Percentiles rank a stretch among this genome's conserved stretches.
These are phyloP conservation scores for Antennarius striatus DNA, from an alignment of 2,113 vertebrate genomes.

Conservation along the genomic window DNA sequence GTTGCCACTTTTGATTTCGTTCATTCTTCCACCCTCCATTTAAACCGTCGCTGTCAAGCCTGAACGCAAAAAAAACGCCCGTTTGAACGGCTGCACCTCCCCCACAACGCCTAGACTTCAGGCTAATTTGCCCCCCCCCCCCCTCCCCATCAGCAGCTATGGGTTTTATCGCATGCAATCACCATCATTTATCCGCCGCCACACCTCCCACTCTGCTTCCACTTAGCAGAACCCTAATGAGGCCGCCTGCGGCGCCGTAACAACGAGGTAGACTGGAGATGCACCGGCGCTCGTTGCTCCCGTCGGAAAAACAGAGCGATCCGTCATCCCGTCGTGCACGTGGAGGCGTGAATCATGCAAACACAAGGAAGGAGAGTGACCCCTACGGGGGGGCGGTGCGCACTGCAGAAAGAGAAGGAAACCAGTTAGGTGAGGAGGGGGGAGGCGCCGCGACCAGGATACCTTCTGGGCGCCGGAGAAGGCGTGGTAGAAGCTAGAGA, in stretches of 20 bases:
- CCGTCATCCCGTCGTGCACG: constrained; percentile 83
- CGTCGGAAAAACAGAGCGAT: constrained; percentile 34
- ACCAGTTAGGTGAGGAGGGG: constrained; percentile 80
- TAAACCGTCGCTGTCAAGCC: constrained; percentile 20
- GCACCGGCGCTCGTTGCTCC: constrained; percentile 60
- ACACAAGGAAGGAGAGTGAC: constrained; percentile 70
- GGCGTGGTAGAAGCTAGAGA: constrained; percentile 99
- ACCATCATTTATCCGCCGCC: constrained; percentile 37
- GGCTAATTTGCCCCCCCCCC: constrained; percentile 42
- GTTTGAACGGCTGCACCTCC: constrained; percentile 22
- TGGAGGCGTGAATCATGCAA: constrained; percentile 79
- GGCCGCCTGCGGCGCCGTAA: neutral
- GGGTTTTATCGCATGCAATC: constrained; percentile 40
- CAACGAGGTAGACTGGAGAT: constrained; percentile 51
- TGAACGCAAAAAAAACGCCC: constrained; percentile 15
- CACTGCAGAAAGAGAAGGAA: constrained; percentile 78
- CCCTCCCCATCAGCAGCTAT: constrained; percentile 18
- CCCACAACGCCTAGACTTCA: constrained; percentile 9
- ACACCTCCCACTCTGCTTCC: constrained; percentile 28
- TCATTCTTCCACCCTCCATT: constrained; percentile 30
- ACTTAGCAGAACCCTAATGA: constrained; percentile 7
- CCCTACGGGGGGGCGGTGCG: constrained; percentile 54
- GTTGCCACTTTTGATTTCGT: constrained; percentile 38
- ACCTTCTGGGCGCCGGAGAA: constrained; percentile 99
- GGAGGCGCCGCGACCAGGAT: constrained; percentile 85